Base-by-base conservation (phyloP, 1,140 invertebrate genomes). In the Neoseiulus cucumeris region DNA sequence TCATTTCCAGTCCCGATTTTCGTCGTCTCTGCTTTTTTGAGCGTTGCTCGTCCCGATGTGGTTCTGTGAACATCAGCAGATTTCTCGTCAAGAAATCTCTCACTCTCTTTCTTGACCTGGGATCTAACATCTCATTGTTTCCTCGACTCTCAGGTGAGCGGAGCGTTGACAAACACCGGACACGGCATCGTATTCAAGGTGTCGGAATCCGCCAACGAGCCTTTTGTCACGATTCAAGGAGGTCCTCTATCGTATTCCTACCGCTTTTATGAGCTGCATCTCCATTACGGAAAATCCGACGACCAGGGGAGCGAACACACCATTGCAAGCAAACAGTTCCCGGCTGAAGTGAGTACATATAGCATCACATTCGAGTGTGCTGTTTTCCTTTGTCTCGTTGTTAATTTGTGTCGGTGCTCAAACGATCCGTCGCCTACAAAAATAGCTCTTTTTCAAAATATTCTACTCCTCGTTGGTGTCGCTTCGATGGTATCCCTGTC, bases 261-360 rank as follows among this genome's bases (percentile, higher is more conserved):
- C 73, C 86, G 91, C 76, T 91, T 91, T 71, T 87, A 91, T 73
- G 88, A 92, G 74, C 87, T 97, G 71, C 91, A 92, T 75, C 88
- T 95, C 72, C 91, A 96, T 76, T 95, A 92, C 74, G 91, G 91
- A 20, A 81, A 83, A 65, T 84, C 86, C 47, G 86, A 92, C 72
- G 83, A 83, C 70, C 81, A 84, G 68, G 92, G 92, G 5, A 94
- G 90, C 0, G 92, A 96, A 75, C 92, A 97, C 76, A 85, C 84
- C 65, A 88, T 97, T 66, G 86, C 91, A 69, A 87, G 90, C 65
- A 86, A 91, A 70, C 83, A 89, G 29, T 97, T 95, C 78, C 90
- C 92, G 25, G 91, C 87, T 44, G 92, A 96, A 82, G 90, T 94
- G 74, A 82, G 80, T 68, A 30, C n/a, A n/a, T n/a, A n/a, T n/a